Base-by-base conservation (phyloP, 1,140 invertebrate genomes). In the Musca domestica region DNA sequence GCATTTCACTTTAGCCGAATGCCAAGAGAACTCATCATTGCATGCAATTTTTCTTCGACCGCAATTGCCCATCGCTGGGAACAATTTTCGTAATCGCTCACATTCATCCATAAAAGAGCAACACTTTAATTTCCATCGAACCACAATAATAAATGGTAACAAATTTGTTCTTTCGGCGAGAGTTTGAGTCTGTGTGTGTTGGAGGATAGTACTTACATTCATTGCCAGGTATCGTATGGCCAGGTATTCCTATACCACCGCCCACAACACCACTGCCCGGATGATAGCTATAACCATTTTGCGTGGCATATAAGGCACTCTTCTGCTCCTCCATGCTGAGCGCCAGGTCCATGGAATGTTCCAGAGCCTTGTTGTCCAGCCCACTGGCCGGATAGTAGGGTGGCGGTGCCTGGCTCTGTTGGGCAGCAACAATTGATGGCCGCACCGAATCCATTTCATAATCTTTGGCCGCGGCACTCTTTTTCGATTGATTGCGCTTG, bases 281-380 rank as follows among this genome's bases (percentile, higher is more conserved):
- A 79, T 94, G 91, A 76, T 93, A 94, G 34, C 91, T 91, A 75
- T 94, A 95, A 23, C 92, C 92, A 54, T 92, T 90, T 76, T 94
- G 92, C 14, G 88, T 87, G 19, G 89, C 91, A 78, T 93, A 94
- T 9, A 92, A 87, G 0, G 89, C 87, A 19, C 87, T 89, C 81
- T 93, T 93, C 9, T 92, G 92, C 72, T 92, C 90, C 65, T 93
- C 91, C 83, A 94, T 88, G 34, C 91, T 88, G 22, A 92, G 73
- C 0, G 90, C 92, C 67, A 93, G 84, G 75, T 95, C 92, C 85
- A 94, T 87, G 15, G 91, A 92, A 77, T 93, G 90, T 81, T 96
- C 93, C 10, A 95, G 83, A 27, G 92, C 93, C 83, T 95, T 95
- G 81, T 95, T 95, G 82, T 95, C 93, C 82, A 95, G 89, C 5